phyloP scores from a whole-genome alignment of 2,797 vertebrate genomes.

The Sebastes itinus region DNA sequence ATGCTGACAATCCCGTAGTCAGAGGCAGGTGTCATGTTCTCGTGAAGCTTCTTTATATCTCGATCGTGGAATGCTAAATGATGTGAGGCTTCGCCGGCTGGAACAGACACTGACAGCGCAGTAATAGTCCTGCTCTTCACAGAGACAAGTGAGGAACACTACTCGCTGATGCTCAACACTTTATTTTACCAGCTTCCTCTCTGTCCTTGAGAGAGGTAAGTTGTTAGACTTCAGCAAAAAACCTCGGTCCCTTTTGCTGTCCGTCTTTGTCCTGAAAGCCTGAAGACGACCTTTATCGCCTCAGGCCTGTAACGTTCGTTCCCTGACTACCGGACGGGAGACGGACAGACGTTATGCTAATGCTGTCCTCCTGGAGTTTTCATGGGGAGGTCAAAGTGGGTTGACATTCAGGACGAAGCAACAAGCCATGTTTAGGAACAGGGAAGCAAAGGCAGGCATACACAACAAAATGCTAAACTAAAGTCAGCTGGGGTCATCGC shows the following conservation, averaged over 20 bases:
- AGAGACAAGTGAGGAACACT: neutral
- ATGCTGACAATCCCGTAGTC: slow-evolving; percentile 1
- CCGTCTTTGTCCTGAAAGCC: neutral
- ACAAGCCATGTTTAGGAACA: neutral
- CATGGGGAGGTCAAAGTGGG: neutral
- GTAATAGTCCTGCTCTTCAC: slow-evolving; percentile 8
- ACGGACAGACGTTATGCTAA: slow-evolving; percentile 8
- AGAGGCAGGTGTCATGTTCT: slow-evolving; percentile 17
- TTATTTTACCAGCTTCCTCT: neutral
- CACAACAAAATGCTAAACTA: neutral
- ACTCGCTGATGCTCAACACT: neutral
- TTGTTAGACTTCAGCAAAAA: neutral
- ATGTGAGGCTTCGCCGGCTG: slow-evolving; percentile 7
- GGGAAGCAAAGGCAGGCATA: neutral
- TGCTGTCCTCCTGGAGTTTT: neutral
- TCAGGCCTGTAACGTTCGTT: neutral
- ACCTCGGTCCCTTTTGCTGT: neutral
- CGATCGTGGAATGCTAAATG: slow-evolving; percentile 5
- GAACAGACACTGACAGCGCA: slow-evolving; percentile 4
- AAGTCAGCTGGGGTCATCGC: neutral
- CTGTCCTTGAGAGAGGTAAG: neutral
- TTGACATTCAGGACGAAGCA: neutral
- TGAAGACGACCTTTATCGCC: neutral
- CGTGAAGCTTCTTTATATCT: neutral
- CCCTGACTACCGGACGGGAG: neutral